phyloP scores from a whole-genome alignment of 2,888 invertebrate genomes.

The Chesias legatella region DNA sequence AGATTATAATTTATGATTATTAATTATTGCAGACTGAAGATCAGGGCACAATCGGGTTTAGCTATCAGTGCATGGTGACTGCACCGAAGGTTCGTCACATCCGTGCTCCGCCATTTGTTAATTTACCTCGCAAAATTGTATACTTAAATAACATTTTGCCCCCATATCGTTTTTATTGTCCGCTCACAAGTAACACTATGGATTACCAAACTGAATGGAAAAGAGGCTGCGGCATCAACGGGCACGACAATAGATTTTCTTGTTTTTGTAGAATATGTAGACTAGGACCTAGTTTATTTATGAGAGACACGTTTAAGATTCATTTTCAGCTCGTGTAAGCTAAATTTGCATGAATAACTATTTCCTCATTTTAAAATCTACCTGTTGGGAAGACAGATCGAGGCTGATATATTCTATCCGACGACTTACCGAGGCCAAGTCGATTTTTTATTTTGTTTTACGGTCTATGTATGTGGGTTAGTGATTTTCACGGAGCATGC shows the following conservation, averaged over 20 bases:
- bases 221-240: slow-evolving; percentile 21
- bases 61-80: no score
- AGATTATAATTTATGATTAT: no score
- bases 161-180: slow-evolving; percentile 11
- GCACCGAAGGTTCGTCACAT: no score
- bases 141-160: no score
- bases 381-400: slow-evolving; percentile 70
- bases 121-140: no score
- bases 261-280: slow-evolving; percentile 43
- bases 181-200: slow-evolving; percentile 13
- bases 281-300: slow-evolving; percentile 61
- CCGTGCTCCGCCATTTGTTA: no score
- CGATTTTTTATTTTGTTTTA: slow-evolving; percentile 54
- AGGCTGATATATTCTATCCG: slow-evolving; percentile 65
- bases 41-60: no score
- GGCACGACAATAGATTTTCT: slow-evolving; percentile 29
- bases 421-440: slow-evolving; percentile 58
- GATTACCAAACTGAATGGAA: slow-evolving; percentile 21
- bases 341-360: slow-evolving; percentile 73
- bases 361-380: slow-evolving; percentile 69
- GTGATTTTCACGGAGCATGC: slow-evolving; percentile 50
- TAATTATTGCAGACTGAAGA: no score
- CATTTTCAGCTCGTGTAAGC: slow-evolving; percentile 73
- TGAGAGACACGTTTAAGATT: slow-evolving; percentile 67
- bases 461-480: slow-evolving; percentile 60